Evolutionary conservation across 2,888 invertebrate genomes (phyloP).

Genomic region (Argyra leucocephala): DNA sequence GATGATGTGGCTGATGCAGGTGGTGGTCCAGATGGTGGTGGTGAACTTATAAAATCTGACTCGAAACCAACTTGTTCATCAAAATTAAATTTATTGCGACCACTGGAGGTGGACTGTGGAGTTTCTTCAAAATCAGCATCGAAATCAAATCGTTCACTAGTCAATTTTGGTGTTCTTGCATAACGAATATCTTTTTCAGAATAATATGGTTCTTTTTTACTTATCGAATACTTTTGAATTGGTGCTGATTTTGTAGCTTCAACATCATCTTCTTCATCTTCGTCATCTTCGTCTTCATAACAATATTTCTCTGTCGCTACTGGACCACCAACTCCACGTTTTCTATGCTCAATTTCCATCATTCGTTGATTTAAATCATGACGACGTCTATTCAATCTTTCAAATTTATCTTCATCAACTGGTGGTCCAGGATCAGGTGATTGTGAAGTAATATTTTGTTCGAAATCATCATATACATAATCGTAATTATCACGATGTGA

Average conservation of each 20-base stretch:
- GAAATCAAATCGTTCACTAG: conserved; percentile 26
- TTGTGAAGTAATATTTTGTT: conserved; percentile 20
- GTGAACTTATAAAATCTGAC: conserved; percentile 41
- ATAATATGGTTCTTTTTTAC: conserved; percentile 24
- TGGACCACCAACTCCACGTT: conserved; percentile 29
- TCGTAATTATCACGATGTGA: conserved; percentile 37
- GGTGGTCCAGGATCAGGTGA: conserved; percentile 26
- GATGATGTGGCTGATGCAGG: conserved; percentile 31
- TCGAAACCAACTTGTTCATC: conserved; percentile 41
- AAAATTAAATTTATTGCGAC: conserved; percentile 40
- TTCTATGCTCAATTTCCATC: conserved; percentile 37
- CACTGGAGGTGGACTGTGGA: conserved; percentile 36
- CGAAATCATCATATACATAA: conserved; percentile 30
- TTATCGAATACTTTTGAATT: conserved; percentile 16
- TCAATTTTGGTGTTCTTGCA: conserved; percentile 18
- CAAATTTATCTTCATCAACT: conserved; percentile 42
- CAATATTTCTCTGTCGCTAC: conserved; percentile 23
- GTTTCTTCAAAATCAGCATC: conserved; percentile 38
- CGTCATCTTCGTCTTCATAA: conserved; percentile 23
- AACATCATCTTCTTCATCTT: conserved; percentile 18
- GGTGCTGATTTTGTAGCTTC: conserved; percentile 22
- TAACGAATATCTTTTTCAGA: conserved; percentile 24
- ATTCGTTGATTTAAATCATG: conserved; percentile 43
- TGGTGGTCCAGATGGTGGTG: conserved; percentile 30
- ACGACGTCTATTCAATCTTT: conserved; percentile 39